Evolutionary conservation across 2,797 vertebrate genomes (phyloP).

Genomic region (Syndactyla subalaris): DNA sequence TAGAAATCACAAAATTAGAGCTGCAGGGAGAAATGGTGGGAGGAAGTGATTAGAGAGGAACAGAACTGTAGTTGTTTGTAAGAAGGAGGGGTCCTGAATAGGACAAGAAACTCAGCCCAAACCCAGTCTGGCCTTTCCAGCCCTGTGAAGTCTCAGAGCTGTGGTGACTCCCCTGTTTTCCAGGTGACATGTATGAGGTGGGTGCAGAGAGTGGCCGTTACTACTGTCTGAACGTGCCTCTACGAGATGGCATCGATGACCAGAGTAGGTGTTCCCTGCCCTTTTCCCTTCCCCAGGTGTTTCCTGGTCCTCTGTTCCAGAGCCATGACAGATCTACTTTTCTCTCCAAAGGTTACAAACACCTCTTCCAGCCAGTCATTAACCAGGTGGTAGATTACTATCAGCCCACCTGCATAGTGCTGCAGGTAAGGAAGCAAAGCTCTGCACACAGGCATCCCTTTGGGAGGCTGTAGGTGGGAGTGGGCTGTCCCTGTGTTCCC

Average conservation of each 20-base stretch:
- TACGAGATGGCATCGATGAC: slow-evolving; percentile 96
- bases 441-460: rapidly evolving
- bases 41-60: neutral
- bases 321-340: slow-evolving; percentile 38
- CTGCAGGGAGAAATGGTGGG: neutral
- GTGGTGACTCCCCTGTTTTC: neutral
- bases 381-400: slow-evolving; percentile 98
- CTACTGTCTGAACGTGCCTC: slow-evolving; percentile 96
- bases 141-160: neutral
- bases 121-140: neutral
- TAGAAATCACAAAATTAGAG: rapidly evolving
- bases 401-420: slow-evolving; percentile 96
- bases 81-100: neutral
- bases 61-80: too few species aligned
- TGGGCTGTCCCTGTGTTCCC: rapidly evolving
- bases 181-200: slow-evolving; percentile 99
- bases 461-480: neutral
- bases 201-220: slow-evolving; percentile 97
- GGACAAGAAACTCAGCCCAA: neutral
- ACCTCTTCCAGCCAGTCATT: slow-evolving; percentile 97
- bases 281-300: neutral
- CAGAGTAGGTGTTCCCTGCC: slow-evolving; percentile 79
- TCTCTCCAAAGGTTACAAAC: slow-evolving; percentile 89
- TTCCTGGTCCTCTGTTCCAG: neutral
- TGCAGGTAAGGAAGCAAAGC: slow-evolving; percentile 84